These are phyloP conservation scores for Himalopsyche phryganea DNA, from an alignment of 1,140 invertebrate species.

Conservation along the genomic window DNA sequence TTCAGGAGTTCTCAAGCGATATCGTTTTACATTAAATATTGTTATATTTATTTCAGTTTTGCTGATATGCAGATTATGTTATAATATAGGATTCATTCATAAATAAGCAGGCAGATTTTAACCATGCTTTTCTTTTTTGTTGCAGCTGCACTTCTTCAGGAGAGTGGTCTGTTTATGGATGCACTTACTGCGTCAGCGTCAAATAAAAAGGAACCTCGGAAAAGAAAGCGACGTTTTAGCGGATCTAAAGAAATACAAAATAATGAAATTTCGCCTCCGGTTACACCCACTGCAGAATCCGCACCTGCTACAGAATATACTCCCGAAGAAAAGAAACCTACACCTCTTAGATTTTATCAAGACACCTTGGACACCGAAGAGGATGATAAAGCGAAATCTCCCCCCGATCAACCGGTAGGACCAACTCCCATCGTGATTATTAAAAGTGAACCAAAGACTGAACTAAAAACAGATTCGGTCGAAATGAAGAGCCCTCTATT, in stretches of 20 bases:
- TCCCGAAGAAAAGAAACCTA: slow-evolving; percentile 48
- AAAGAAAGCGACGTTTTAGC: slow-evolving; percentile 68
- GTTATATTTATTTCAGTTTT: no score
- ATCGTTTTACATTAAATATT: no score
- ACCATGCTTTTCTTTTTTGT: slow-evolving; percentile 42
- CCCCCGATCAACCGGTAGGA: neutral
- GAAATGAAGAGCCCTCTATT: slow-evolving; percentile 28
- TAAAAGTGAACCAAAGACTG: slow-evolving; percentile 17
- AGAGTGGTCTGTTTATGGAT: slow-evolving; percentile 91
- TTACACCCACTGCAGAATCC: slow-evolving; percentile 42
- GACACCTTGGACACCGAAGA: slow-evolving; percentile 78
- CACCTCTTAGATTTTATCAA: slow-evolving; percentile 83
- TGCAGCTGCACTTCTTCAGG: slow-evolving; percentile 73
- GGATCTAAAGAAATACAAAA: slow-evolving; percentile 59
- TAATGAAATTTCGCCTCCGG: slow-evolving; percentile 47
- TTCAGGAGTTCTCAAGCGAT: no score
- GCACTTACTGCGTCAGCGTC: slow-evolving; percentile 71
- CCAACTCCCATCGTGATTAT: slow-evolving; percentile 33
- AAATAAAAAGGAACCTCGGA: slow-evolving; percentile 72
- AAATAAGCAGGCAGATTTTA: no score
- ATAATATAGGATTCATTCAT: no score
- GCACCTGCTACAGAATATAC: slow-evolving; percentile 44
- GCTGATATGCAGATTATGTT: no score
- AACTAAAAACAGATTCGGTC: slow-evolving; percentile 15
- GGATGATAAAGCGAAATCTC: slow-evolving; percentile 29